These are phyloP conservation scores for Sphyrna mokarran DNA, from an alignment of 2,113 vertebrate genomes.

Conservation along the genomic window DNA sequence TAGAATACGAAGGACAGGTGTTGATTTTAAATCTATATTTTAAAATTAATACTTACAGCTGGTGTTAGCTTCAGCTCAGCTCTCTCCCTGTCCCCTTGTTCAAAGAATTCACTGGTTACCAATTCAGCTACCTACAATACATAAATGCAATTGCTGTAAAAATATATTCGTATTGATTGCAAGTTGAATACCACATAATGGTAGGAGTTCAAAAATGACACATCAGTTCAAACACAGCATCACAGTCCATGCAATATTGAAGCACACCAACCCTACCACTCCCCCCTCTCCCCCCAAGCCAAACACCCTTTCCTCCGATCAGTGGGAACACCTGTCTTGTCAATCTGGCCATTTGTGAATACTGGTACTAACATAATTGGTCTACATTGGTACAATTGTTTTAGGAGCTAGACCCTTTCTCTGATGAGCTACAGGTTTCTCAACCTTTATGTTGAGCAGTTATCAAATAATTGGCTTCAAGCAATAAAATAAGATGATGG, in stretches of 20 bases:
- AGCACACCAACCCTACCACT: no score
- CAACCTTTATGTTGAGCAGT: background rate
- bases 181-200: background rate
- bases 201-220: background rate
- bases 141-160: background rate
- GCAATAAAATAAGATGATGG: background rate
- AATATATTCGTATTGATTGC: background rate
- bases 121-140: conserved; percentile 38
- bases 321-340: background rate
- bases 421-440: background rate
- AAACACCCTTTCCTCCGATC: background rate
- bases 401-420: background rate
- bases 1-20: background rate
- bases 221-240: background rate
- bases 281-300: background rate
- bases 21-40: background rate
- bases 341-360: background rate
- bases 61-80: conserved; percentile 37
- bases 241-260: background rate
- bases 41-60: conserved; percentile 25
- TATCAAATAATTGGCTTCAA: background rate
- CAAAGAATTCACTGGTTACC: conserved; percentile 40
- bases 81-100: conserved; percentile 39
- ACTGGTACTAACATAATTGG: no score
- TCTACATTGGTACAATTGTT: background rate